phyloP scores from a whole-genome alignment of 2,113 vertebrate species.

The Pogona vitticeps region DNA sequence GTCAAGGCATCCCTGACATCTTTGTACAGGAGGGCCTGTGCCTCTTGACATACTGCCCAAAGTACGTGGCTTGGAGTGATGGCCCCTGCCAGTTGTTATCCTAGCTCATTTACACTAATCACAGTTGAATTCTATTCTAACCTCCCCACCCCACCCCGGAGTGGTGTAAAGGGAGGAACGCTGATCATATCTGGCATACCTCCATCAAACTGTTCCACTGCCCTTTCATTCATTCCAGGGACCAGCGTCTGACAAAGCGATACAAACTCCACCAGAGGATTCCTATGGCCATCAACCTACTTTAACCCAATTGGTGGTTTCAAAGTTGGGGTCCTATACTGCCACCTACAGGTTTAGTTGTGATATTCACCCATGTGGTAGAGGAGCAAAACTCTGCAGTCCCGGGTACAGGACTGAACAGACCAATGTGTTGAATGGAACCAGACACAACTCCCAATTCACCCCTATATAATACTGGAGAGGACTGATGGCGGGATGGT shows the following conservation, averaged over 20 bases:
- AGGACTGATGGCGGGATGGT: no score
- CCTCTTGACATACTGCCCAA: conserved; percentile 1
- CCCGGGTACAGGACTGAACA: background rate
- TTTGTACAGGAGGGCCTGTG: background rate
- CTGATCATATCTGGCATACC: conserved; percentile 9
- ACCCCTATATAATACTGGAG: background rate
- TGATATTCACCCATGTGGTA: background rate
- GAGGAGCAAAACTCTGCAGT: background rate
- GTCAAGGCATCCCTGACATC: background rate
- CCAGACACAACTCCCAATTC: background rate
- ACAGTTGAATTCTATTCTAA: background rate
- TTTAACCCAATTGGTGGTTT: conserved; percentile 5
- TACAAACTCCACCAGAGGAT: background rate
- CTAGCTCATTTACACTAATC: background rate
- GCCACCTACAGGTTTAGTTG: background rate
- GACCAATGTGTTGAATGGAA: background rate
- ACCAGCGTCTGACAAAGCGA: background rate
- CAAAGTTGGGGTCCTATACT: background rate
- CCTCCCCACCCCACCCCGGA: rapidly evolving
- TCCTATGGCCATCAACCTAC: background rate
- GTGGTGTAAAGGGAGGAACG: background rate
- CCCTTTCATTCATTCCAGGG: background rate
- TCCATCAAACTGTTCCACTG: background rate
- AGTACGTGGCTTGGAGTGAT: background rate
- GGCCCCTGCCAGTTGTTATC: background rate